Base-by-base conservation (phyloP, 2,113 vertebrate species). In the Erythrolamprus reginae region DNA sequence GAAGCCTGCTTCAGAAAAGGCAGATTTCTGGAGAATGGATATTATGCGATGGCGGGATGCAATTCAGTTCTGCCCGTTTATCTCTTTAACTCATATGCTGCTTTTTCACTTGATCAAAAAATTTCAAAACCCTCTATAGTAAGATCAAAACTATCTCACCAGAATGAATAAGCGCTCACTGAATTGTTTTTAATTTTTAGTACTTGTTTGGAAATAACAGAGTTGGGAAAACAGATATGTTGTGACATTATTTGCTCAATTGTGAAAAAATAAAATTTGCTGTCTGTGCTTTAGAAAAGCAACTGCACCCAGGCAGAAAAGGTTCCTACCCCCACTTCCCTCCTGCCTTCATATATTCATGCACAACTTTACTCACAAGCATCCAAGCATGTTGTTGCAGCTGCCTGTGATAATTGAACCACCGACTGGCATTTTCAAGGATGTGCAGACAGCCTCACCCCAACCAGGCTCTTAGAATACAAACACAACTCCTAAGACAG, bases 1-100 rank as follows among this genome's bases (percentile, higher is more conserved):
- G 93, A 58, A 93, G 84, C n/a, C 90, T 94, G 88, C 88, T 88
- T 89, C 91, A 5, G n/a, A 12, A 17, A 70, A 51, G 52, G 90
- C 88, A 91, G 86, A 48, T 91, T 93, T 94, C 91, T 93, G 93
- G 91, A 94, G 93, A 15, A 84, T 9, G 23, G 26, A 28, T 56
- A 89, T 93, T 93, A 10, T 91, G 45, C 45, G 45, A 2, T 5
- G 45, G 45, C 45, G 45, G n/a, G n/a, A 45, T 45, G 88, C 92
- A 88, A 93, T 55, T 92, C 92, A 94, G 92, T 24, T 89, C 23
- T 89, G 5, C 10, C 84, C 10, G 1, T 47, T 24, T 45, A 45
- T 55, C 33, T 77, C 17, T 77, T 77, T 42, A 77, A 77, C 17
- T 8, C 2, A 77, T 42, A 19, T 38, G 70, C 70, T 42, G 33